phyloP scores from a whole-genome alignment of 2,888 invertebrate species.

The Marasmarcha lunaedactyla region DNA sequence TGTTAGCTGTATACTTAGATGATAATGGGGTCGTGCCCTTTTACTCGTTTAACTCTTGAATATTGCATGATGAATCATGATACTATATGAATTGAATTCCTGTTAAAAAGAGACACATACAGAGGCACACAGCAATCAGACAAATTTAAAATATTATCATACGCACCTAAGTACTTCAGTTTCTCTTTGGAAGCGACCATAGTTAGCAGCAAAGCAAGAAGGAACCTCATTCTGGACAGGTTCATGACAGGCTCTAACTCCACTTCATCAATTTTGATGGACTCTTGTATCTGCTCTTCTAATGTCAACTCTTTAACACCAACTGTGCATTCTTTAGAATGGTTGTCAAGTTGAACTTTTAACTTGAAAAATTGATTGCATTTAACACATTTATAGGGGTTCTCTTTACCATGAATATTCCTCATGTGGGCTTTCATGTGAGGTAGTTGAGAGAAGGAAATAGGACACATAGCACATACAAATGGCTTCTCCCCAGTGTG shows the following conservation, averaged over 20 bases:
- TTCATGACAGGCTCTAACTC: constrained; percentile 69
- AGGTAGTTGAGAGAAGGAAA: constrained; percentile 84
- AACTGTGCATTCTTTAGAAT: constrained; percentile 63
- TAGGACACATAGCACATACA: constrained; percentile 75
- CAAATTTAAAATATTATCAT: constrained; percentile 24
- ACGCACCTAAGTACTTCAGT: constrained; percentile 82
- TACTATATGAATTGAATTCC: constrained; percentile 21
- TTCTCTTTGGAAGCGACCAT: constrained; percentile 86
- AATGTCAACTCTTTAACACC: constrained; percentile 29
- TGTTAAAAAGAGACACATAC: constrained; percentile 59
- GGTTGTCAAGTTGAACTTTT: constrained; percentile 78
- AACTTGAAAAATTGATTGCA: constrained; percentile 82
- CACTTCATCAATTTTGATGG: constrained; percentile 39
- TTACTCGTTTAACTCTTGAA: constrained; percentile 7
- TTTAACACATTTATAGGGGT: constrained; percentile 81
- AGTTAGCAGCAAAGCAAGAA: constrained; percentile 83
- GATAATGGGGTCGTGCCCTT: constrained; percentile 1
- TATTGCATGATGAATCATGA: constrained; percentile 11
- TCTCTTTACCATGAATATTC: constrained; percentile 82
- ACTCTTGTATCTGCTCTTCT: constrained; percentile 30
- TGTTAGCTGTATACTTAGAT: not conserved
- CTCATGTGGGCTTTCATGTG: constrained; percentile 91
- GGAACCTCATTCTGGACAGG: constrained; percentile 80
- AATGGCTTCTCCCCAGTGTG: constrained; percentile 92
- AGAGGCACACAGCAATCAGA: constrained; percentile 23